A percentile compares a stretch with the other conserved stretches of the same genome.
phyloP scores from a whole-genome alignment of 2,113 vertebrate species.

The Calonectris borealis region DNA sequence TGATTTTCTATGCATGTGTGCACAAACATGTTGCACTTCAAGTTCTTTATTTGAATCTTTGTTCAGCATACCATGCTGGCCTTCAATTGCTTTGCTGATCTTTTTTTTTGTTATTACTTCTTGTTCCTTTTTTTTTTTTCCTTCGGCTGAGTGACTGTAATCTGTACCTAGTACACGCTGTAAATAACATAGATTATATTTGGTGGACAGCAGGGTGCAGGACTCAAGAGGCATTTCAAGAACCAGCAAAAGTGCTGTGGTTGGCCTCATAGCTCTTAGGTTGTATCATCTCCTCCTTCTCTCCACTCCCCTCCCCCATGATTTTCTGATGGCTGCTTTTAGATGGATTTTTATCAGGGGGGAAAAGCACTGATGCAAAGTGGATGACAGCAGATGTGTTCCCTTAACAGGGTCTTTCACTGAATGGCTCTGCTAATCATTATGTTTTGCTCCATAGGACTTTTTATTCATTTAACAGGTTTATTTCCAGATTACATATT shows the following conservation, averaged over 20 bases:
- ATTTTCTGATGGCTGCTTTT: constrained; percentile 38
- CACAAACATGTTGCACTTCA: neutral
- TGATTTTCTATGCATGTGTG: neutral
- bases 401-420: constrained; percentile 55
- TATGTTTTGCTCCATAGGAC: constrained; percentile 59
- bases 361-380: constrained; percentile 35
- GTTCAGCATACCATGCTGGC: neutral
- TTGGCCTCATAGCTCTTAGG: neutral
- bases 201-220: constrained; percentile 38
- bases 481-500: constrained; percentile 57
- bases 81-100: neutral
- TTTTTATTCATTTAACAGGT: constrained; percentile 62
- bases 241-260: neutral
- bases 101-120: neutral
- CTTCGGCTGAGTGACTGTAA: constrained; percentile 35
- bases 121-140: neutral
- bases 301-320: neutral
- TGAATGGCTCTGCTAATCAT: constrained; percentile 55
- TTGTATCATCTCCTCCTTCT: constrained; percentile 10
- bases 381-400: constrained; percentile 45
- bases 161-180: constrained; percentile 5
- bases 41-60: neutral
- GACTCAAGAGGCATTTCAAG: constrained; percentile 38
- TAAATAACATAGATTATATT: constrained; percentile 47
- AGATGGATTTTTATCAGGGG: constrained; percentile 56